phyloP scores from a whole-genome alignment of 2,113 vertebrate species.

The Ivindomyrus marchei region DNA sequence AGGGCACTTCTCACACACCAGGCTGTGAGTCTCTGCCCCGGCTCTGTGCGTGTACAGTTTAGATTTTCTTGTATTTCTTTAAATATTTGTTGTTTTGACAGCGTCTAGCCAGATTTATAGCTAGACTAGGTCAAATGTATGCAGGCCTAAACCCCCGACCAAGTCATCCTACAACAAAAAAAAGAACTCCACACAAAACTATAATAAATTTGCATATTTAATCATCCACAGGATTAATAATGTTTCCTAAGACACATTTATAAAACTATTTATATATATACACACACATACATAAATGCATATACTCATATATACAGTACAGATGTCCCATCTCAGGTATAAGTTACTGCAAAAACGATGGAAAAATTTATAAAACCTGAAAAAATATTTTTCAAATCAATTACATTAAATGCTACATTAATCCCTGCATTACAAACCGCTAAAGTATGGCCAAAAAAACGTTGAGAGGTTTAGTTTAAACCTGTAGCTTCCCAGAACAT shows the following conservation, averaged over 20 bases:
- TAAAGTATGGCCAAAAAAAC: neutral
- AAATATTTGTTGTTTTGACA: neutral
- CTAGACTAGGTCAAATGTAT: neutral
- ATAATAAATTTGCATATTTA: slow-evolving; percentile 22
- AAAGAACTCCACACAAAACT: neutral
- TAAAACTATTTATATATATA: slow-evolving; percentile 3
- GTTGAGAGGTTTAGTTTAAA: neutral
- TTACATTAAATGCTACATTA: neutral
- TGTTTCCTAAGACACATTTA: slow-evolving; percentile 1
- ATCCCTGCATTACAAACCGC: neutral
- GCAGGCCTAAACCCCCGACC: neutral
- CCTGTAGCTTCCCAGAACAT: neutral
- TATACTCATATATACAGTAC: slow-evolving; percentile 16
- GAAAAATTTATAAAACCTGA: slow-evolving; percentile 1
- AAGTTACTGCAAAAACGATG: slow-evolving; percentile 1
- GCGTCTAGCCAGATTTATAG: neutral
- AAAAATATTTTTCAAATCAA: neutral
- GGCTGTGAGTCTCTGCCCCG: neutral
- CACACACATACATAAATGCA: slow-evolving; percentile 3
- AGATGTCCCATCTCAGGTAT: neutral
- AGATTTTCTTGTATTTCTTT: neutral
- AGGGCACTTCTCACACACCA: neutral
- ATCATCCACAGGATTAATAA: slow-evolving; percentile 33
- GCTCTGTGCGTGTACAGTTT: neutral
- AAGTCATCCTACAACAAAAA: neutral